A percentile compares a stretch with the other conserved stretches of the same genome.
These are phyloP conservation scores for Netelia fuscicornis DNA, from an alignment of 2,888 invertebrate genomes.

Conservation along the genomic window DNA sequence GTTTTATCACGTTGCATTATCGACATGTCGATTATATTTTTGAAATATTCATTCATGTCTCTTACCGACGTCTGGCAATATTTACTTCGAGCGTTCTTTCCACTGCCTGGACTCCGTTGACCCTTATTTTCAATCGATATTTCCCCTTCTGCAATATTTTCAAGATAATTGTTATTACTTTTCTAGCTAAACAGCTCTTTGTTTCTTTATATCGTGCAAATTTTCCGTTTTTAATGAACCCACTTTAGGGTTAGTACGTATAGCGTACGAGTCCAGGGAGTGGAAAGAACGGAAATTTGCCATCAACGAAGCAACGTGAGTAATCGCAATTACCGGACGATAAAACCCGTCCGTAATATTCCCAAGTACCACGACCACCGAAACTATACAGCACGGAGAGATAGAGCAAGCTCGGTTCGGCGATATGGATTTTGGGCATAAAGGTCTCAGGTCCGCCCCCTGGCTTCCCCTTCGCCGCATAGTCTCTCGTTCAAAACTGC, in stretches of 20 bases:
- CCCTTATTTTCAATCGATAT: not conserved
- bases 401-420: conserved; percentile 12
- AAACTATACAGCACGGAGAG: not conserved
- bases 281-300: conserved; percentile 26
- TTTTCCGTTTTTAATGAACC: not conserved
- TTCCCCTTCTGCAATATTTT: not conserved
- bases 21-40: not conserved
- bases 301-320: conserved; percentile 20
- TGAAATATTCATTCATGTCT: not conserved
- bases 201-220: not conserved
- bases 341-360: conserved; percentile 38
- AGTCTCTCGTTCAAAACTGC: not conserved
- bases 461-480: not conserved
- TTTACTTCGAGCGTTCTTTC: no score
- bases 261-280: not conserved
- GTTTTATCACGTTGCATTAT: not conserved
- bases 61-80: no score
- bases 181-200: not conserved
- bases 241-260: not conserved
- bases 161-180: not conserved
- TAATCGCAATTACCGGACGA: conserved; percentile 45
- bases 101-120: no score
- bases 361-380: conserved; percentile 42
- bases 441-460: conserved; percentile 11
- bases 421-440: conserved; percentile 13